Evolutionary conservation across 2,113 vertebrate species (phyloP), one percentile per base, ranked within the genome.

Genomic region (Oostethus manadensis): DNA sequence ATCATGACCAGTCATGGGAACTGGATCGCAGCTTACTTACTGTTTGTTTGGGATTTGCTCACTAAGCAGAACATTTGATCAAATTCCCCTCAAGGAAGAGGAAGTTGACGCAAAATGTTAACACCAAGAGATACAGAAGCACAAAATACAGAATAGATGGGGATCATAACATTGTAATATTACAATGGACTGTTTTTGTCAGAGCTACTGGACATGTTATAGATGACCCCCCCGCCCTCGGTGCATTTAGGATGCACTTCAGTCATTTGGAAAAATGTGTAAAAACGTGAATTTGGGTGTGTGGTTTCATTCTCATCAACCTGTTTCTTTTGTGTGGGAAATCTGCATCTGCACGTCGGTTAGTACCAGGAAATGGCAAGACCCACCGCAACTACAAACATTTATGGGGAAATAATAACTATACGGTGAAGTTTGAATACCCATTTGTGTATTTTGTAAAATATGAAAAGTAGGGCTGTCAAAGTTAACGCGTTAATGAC

Each of bases 41-140:
- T 76, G 77, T 70, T 67, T 70, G 60, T 69, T 80, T 78, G 81
- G 82, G 66, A 76, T 82, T 70, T 70, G 72, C 64, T 82, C 71
- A 49, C 51, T 47, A 86, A 86, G 84, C 26, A 56, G 89, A 93
- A 93, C 87, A 78, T 75, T 56, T 67, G 21, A 61, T 61, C 44
- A 35, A 61, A 73, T 88, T 93, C 93, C 92, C 90, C 89, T 90
- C 83, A 93, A 92, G 86, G 73, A 64, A 89, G 88, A 79, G 91
- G 91, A 94, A 93, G 88, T 87, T 77, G 15, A 83, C 74, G 56
- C 46, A 71, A 81, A 78, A 80, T 56, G 68, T 68, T 51, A 65
- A 70, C 69, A 76, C n/a, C 9, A 56, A 38, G 20, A 68, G 58
- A 29, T 55, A 65, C 70, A 73, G 62, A 82, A 58, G 20, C 74